Evolutionary conservation across 2,888 invertebrate genomes (phyloP), one percentile per base, ranked within the genome.

Genomic region (Rutpela maculata): DNA sequence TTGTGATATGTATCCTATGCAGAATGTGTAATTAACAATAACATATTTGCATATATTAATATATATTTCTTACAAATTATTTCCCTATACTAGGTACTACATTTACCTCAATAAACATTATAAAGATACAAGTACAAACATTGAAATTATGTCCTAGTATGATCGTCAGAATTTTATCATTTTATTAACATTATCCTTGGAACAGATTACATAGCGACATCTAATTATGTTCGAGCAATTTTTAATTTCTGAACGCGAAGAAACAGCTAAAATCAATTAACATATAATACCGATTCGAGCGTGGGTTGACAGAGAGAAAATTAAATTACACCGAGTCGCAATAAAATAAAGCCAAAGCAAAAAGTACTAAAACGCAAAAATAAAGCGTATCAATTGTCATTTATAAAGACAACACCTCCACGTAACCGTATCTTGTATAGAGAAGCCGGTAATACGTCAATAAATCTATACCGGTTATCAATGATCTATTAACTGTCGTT

Each of bases 381-480:
- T 75, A 72, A 78, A 75, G 62, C 78, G 71, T 81, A 81, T 81
- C 81, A 80, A 79, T 80, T 81, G 78, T 81, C 81, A 68, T 79
- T 81, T 82, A 83, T 74, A 81, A 80, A 77, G 80, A 80, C 81
- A 82, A 84, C 82, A 84, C 84, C 84, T 84, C 81, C 82, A 74
- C 78, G 81, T 77, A 78, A 82, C 81, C 81, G 83, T 83, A 83
- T 84, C 83, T 82, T 78, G 75, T 81, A 82, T 79, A 83, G 82
- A 84, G 84, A 81, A 84, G 84, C 85, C 82, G 84, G 84, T 83
- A 86, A 86, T 85, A 86, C 85, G 82, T 86, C 85, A 83, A 87
- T 87, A 87, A 86, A 85, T 86, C 84, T 80, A 85, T 84, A 84
- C 82, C 81, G 80, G 84, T 84, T 87, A 86, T 86, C 86, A 82